Evolutionary conservation across 2,888 invertebrate species (phyloP), one percentile per base, ranked within the genome.

Genomic region (Laothoe populi): DNA sequence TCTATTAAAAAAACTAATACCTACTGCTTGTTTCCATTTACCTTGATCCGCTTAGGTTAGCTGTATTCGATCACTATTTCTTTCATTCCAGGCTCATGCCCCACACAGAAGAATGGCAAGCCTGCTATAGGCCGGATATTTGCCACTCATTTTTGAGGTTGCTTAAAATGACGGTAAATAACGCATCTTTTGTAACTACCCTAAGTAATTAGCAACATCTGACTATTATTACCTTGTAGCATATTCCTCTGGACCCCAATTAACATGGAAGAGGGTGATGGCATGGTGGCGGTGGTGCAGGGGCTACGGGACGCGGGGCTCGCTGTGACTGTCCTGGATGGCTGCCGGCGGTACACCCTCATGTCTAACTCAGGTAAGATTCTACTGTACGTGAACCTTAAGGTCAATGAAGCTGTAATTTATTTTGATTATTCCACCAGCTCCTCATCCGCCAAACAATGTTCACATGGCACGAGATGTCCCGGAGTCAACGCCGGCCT

Each of bases 231-330:
- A 42, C 4, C 19, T 69, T 68, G 0, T 73, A 87, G 87, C 78
- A 84, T 49, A 82, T 84, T 19, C 87, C 86, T 8, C 53, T 68
- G 7, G 62, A 67, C 57, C 66, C 66, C 21, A 69, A 74, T 53
- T 75, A 66, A 71, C 48, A 79, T 77, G 81, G 78, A 77, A 48
- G 66, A 68, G 0, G 63, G 68, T 0, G 79, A 85, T 5, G 88
- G 87, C 1, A 86, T 90, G 87, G 81, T 87, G 62, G 87, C 88
- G 0, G 82, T 91, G 63, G 85, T 90, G 16, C 74, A 82, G 0
- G 82, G 84, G 0, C 65, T 86, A 0, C 72, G 72, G 7, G 81
- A 86, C 59, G 68, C 86, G 0, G 79, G 81, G 0, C 73, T 91
- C 0, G 78, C 87, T 0, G 88, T 91, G 4, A 86, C 90, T 0